Percentiles rank a stretch among this genome's conserved stretches.
Conservation (phyloP, 2,113 vertebrate species). For the Cynoglossus semilaevis region DNA sequence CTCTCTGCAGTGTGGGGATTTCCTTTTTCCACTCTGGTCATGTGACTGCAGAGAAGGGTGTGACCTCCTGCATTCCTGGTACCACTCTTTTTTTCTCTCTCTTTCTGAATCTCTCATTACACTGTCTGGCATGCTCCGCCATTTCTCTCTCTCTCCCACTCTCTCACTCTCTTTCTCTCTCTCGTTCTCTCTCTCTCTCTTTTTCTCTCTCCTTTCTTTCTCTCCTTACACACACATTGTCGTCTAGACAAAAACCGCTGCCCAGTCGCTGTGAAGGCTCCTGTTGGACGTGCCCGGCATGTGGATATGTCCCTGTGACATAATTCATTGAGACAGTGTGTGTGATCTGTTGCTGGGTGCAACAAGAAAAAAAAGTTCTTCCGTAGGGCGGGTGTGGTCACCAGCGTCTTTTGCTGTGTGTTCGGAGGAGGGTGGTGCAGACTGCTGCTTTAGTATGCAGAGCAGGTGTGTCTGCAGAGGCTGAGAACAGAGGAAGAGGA, state of each 20-base stretch:
- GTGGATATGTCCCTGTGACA: constrained; percentile 34
- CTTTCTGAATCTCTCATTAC: constrained; percentile 1
- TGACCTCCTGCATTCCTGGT: constrained; percentile 70
- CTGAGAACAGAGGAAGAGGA: constrained; percentile 51
- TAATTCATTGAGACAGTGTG: constrained; percentile 8
- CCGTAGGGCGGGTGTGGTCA: constrained; percentile 49
- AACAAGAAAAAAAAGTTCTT: constrained; percentile 39
- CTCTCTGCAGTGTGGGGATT: constrained; percentile 66
- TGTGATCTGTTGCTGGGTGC: constrained; percentile 39
- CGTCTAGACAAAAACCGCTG: constrained; percentile 17
- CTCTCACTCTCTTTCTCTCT: constrained; percentile 16
- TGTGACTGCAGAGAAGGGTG: constrained; percentile 76
- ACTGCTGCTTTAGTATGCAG: constrained; percentile 78
- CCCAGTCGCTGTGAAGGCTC: not conserved
- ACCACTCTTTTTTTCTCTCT: constrained; percentile 12
- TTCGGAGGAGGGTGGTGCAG: constrained; percentile 58
- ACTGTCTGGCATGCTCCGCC: constrained; percentile 19
- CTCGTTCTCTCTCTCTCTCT: not conserved
- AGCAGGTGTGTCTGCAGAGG: constrained; percentile 83
- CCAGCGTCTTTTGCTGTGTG: constrained; percentile 2
- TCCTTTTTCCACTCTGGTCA: constrained; percentile 68
- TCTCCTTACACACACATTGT: not conserved
- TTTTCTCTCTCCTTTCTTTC: not conserved
- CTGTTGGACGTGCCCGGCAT: constrained; percentile 46
- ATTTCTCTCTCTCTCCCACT: constrained; percentile 21